A percentile compares a stretch with the other conserved stretches of the same genome.
Evolutionary conservation across 1,140 invertebrate species (phyloP).

Genomic region (Theocolax elegans): DNA sequence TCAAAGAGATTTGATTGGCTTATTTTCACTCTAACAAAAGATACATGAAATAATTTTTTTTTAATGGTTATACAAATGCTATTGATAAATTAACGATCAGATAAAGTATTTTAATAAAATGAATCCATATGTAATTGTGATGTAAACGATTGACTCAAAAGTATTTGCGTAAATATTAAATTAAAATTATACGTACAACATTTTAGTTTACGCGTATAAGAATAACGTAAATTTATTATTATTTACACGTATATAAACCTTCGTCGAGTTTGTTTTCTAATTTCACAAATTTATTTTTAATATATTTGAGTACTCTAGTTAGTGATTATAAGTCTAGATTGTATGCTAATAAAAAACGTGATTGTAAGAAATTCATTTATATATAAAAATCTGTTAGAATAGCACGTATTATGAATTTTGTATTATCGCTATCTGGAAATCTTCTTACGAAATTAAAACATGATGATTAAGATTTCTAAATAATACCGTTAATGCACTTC

Average conservation of each 20-base stretch:
- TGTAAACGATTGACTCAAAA: no score
- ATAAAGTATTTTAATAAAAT: no score
- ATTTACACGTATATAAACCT: not conserved
- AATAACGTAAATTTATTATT: not conserved
- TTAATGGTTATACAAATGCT: no score
- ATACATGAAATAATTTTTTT: no score
- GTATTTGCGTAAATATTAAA: no score
- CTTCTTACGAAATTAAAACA: slow-evolving; percentile 8
- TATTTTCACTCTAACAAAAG: no score
- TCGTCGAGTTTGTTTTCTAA: slow-evolving; percentile 18
- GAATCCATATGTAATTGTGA: no score
- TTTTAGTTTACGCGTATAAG: no score
- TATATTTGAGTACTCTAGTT: slow-evolving; percentile 27
- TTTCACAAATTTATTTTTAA: slow-evolving; percentile 24
- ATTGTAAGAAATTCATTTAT: not conserved
- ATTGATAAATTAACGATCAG: no score
- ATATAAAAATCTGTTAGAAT: slow-evolving; percentile 11
- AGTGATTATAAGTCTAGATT: no score
- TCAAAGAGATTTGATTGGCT: slow-evolving; percentile 15
- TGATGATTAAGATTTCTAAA: slow-evolving; percentile 1
- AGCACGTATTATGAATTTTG: slow-evolving; percentile 12
- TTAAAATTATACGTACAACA: no score
- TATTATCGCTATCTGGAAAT: slow-evolving; percentile 31
- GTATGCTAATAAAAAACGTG: slow-evolving; percentile 3
- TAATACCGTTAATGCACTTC: not conserved